These are phyloP conservation scores for Oscheius sp. DNA, from an alignment of 2,888 invertebrate genomes.

Conservation along the genomic window DNA sequence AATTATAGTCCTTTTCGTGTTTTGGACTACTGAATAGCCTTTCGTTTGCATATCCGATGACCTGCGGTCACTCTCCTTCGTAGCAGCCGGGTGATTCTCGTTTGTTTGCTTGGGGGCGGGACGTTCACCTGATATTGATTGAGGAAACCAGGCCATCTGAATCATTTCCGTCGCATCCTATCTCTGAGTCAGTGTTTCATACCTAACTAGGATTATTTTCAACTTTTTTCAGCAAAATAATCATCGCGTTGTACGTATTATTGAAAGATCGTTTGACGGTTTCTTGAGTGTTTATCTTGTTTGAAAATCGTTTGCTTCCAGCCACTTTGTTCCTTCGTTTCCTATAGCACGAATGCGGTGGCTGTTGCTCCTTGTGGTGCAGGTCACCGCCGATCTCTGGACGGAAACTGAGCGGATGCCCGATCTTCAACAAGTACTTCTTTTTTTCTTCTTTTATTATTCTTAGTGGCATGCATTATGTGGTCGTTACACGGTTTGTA, in stretches of 20 bases:
- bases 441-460: neutral
- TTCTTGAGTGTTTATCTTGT: no score
- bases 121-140: constrained; percentile 27
- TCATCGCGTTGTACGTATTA: no score
- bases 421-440: constrained; percentile 65
- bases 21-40: neutral
- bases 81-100: constrained; percentile 13
- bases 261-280: no score
- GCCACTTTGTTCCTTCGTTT: neutral
- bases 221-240: neutral
- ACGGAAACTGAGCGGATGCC: constrained; percentile 66
- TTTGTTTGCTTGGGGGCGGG: constrained; percentile 21
- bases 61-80: constrained; percentile 8
- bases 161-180: constrained; percentile 26
- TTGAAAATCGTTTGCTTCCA: neutral
- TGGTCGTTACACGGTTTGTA: constrained; percentile 66
- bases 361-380: constrained; percentile 28
- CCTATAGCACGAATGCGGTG: constrained; percentile 13
- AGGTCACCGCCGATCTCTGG: constrained; percentile 59
- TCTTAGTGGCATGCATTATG: constrained; percentile 66
- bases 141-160: constrained; percentile 17
- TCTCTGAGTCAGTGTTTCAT: neutral
- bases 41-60: neutral
- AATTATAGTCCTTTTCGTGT: neutral
- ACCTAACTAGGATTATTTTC: no score